These are phyloP conservation scores for Echiichthys vipera DNA, from an alignment of 2,797 vertebrate species.

Conservation along the genomic window DNA sequence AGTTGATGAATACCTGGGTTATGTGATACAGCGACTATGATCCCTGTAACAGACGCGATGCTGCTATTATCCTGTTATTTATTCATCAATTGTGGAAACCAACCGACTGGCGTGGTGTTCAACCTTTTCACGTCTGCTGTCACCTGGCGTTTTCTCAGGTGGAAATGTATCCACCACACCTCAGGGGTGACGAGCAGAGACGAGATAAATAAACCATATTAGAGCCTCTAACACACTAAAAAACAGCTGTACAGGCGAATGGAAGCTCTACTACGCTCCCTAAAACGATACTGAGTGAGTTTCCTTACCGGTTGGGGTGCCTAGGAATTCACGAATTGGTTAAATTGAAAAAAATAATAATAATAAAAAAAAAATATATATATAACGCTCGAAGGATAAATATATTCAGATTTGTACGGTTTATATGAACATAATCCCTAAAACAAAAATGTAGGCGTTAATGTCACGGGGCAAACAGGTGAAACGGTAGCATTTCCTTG, in stretches of 20 bases:
- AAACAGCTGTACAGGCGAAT: not conserved
- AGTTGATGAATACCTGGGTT: slow-evolving; percentile 44
- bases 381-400: not conserved
- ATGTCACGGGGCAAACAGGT: not conserved
- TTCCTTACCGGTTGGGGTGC: not conserved
- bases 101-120: slow-evolving; percentile 43
- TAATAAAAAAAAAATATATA: no score
- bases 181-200: not conserved
- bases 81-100: slow-evolving; percentile 81
- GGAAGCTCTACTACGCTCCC: not conserved
- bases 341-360: not conserved
- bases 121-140: slow-evolving; percentile 45
- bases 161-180: slow-evolving; percentile 26
- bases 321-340: not conserved
- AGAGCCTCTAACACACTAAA: slow-evolving; percentile 2
- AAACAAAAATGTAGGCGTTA: not conserved
- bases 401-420: not conserved
- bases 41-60: slow-evolving; percentile 69
- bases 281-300: not conserved
- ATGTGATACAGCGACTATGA: slow-evolving; percentile 68
- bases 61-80: slow-evolving; percentile 75
- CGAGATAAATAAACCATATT: slow-evolving; percentile 9
- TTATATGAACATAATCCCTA: not conserved
- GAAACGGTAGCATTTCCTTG: not conserved
- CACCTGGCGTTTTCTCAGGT: slow-evolving; percentile 61